Percentiles rank a stretch among this genome's conserved stretches.
Conservation (phyloP, 2,888 invertebrate species). For the Patella depressa region DNA sequence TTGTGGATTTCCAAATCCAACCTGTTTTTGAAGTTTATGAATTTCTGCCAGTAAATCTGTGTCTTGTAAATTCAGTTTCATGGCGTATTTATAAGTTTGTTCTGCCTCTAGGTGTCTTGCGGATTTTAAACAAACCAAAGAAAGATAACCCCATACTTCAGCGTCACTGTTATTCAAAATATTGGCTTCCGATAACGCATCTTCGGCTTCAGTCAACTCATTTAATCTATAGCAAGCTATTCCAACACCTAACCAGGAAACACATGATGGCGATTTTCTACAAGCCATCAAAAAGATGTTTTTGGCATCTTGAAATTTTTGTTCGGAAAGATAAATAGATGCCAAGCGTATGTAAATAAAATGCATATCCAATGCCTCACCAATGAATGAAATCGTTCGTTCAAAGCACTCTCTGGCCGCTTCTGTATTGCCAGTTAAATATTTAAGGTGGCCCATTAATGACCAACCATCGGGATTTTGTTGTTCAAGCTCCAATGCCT, state of each 20-base stretch:
- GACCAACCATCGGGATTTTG: slow-evolving; percentile 71
- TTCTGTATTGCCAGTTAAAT: slow-evolving; percentile 63
- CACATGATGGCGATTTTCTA: slow-evolving; percentile 69
- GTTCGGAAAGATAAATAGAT: slow-evolving; percentile 64
- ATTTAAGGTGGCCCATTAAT: slow-evolving; percentile 71
- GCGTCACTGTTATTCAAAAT: slow-evolving; percentile 72
- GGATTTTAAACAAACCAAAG: slow-evolving; percentile 69
- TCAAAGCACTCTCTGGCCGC: slow-evolving; percentile 69
- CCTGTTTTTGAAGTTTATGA: slow-evolving; percentile 62
- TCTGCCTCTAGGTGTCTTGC: slow-evolving; percentile 70
- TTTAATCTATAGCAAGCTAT: slow-evolving; percentile 71
- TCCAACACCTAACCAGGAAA: slow-evolving; percentile 72
- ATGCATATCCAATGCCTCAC: slow-evolving; percentile 69
- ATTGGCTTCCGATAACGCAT: slow-evolving; percentile 72
- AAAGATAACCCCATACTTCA: slow-evolving; percentile 72
- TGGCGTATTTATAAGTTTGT: slow-evolving; percentile 71
- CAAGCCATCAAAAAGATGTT: slow-evolving; percentile 69
- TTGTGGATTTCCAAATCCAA: slow-evolving; percentile 70
- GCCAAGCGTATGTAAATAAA: slow-evolving; percentile 70
- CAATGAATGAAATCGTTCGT: slow-evolving; percentile 67
- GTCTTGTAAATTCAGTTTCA: slow-evolving; percentile 69
- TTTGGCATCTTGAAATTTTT: slow-evolving; percentile 65
- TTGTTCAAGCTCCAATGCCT: slow-evolving; percentile 67
- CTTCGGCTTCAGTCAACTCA: slow-evolving; percentile 71
- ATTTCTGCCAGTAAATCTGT: slow-evolving; percentile 65